Evolutionary conservation across 2,888 invertebrate genomes (phyloP).

Genomic region (Lepas anatifera): DNA sequence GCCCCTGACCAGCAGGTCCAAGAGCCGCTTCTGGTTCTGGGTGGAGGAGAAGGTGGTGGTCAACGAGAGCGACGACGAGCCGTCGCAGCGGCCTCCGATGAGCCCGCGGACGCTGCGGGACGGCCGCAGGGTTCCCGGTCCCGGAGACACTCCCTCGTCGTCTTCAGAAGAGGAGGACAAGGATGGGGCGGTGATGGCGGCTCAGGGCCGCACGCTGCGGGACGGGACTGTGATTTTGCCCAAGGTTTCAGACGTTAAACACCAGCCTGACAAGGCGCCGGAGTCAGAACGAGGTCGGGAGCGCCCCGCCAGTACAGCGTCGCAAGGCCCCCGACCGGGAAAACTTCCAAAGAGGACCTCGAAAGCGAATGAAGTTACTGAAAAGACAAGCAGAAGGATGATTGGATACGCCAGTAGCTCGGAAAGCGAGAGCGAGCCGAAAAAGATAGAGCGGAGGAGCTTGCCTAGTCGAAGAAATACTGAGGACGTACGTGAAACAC

Average conservation of each 20-base stretch:
- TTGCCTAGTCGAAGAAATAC: no score
- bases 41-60: not conserved
- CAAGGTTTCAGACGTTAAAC: no score
- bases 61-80: not conserved
- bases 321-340: no score
- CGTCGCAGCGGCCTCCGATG: not conserved
- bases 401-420: no score
- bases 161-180: not conserved
- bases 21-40: conserved; percentile 12
- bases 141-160: not conserved
- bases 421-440: no score
- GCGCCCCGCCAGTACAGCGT: no score
- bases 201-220: not conserved
- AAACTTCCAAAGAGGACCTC: no score
- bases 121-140: not conserved
- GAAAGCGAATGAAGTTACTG: no score
- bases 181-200: not conserved
- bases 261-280: no score
- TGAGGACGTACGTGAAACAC: no score
- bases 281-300: not conserved
- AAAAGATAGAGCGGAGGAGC: no score
- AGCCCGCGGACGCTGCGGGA: conserved; percentile 4
- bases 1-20: not conserved
- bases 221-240: conserved; percentile 2
- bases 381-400: no score